Percentiles rank a stretch among this genome's conserved stretches.
Evolutionary conservation across 2,888 invertebrate species (phyloP).

Genomic region (Archips xylosteana): DNA sequence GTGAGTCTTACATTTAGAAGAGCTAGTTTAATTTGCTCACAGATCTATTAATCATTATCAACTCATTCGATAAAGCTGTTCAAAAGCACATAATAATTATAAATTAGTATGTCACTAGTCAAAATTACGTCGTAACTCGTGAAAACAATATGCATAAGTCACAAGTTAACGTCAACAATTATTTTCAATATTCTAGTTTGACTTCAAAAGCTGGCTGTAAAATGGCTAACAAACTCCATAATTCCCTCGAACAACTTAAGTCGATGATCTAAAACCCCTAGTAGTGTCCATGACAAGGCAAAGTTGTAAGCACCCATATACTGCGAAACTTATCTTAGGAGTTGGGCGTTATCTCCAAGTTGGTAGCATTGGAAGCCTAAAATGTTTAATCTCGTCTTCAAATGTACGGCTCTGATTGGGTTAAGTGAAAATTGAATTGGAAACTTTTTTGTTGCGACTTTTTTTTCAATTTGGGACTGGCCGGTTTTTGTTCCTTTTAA

Average conservation of each 20-base stretch:
- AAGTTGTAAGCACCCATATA: constrained; percentile 39
- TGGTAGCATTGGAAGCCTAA: constrained; percentile 38
- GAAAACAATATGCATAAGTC: background rate
- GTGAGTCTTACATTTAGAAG: no score
- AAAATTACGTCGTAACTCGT: no score
- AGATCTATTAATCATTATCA: no score
- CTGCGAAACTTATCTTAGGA: constrained; percentile 32
- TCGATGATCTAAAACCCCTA: constrained; percentile 30
- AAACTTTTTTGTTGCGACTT: constrained; percentile 38
- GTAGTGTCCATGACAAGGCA: constrained; percentile 36
- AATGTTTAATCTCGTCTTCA: constrained; percentile 41
- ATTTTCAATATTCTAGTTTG: background rate
- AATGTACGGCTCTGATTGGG: constrained; percentile 40
- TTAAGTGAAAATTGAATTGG: constrained; percentile 38
- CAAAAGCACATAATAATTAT: no score
- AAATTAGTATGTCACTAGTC: no score
- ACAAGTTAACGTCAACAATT: background rate
- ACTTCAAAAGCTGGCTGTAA: background rate
- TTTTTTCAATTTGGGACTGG: constrained; percentile 36
- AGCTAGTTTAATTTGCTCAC: no score
- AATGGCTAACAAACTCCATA: constrained; percentile 4
- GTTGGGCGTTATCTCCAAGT: constrained; percentile 37
- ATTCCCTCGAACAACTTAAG: constrained; percentile 17
- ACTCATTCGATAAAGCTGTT: no score
- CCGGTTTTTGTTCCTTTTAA: constrained; percentile 23